phyloP scores from a whole-genome alignment of 1,140 invertebrate genomes.

The Leptopilina clavipes region DNA sequence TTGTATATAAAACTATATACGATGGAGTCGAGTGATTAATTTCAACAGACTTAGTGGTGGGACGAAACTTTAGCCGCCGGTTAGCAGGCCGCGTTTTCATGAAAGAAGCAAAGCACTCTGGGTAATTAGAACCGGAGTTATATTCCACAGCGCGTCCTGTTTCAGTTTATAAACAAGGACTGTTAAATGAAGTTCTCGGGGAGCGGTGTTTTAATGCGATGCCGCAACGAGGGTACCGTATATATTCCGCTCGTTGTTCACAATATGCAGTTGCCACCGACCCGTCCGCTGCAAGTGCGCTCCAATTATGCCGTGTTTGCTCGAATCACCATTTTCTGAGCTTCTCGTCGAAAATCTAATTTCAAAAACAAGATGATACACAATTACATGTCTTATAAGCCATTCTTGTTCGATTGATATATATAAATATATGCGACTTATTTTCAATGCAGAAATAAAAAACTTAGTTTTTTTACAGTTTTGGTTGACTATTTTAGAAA shows the following conservation, averaged over 20 bases:
- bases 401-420: too few species aligned
- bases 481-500: too few species aligned
- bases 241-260: conserved; percentile 30
- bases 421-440: too few species aligned
- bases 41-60: conserved; percentile 50
- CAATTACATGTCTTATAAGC: neutral
- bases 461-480: too few species aligned
- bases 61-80: conserved; percentile 57
- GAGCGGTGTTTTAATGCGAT: conserved; percentile 57
- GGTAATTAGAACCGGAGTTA: conserved; percentile 71
- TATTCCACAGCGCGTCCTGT: conserved; percentile 68
- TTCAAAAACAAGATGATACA: conserved; percentile 19
- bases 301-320: conserved; percentile 24
- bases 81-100: conserved; percentile 51
- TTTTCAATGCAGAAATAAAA: too few species aligned
- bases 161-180: conserved; percentile 73
- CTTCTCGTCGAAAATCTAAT: neutral
- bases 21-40: conserved; percentile 59
- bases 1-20: conserved; percentile 31
- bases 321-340: conserved; percentile 26
- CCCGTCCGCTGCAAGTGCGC: conserved; percentile 32
- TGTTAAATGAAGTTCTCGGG: conserved; percentile 68
- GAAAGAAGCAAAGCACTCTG: conserved; percentile 70
- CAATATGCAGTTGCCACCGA: conserved; percentile 29
- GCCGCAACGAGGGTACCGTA: conserved; percentile 36